Evolutionary conservation across 2,888 invertebrate species (phyloP).

Genomic region (Galeruca laticollis): DNA sequence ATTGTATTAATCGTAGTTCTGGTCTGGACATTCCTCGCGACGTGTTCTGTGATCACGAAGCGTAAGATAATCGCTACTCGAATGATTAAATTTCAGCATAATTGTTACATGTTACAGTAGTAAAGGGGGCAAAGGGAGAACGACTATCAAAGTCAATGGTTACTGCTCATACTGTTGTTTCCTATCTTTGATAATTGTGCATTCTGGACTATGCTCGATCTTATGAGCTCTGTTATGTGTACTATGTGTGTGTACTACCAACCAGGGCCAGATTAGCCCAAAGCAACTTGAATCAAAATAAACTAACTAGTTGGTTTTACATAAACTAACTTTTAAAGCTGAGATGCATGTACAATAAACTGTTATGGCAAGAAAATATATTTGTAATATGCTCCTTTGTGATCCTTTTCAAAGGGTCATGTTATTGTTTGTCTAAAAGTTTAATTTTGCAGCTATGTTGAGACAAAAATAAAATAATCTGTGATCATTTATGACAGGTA

Average conservation of each 20-base stretch:
- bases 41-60: constrained; percentile 66
- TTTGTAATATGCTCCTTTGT: no score
- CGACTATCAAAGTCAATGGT: constrained; percentile 60
- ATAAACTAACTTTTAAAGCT: no score
- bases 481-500: no score
- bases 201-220: constrained; percentile 50
- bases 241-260: constrained; percentile 10
- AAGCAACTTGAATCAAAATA: background rate
- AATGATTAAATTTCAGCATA: constrained; percentile 69
- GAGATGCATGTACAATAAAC: no score
- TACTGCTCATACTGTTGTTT: constrained; percentile 41
- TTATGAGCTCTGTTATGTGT: constrained; percentile 42
- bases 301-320: background rate
- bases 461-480: no score
- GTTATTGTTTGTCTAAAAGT: no score
- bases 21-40: constrained; percentile 67
- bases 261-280: background rate
- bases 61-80: constrained; percentile 66
- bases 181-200: constrained; percentile 61
- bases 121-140: constrained; percentile 53
- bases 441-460: no score
- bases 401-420: no score
- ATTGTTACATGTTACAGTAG: constrained; percentile 64
- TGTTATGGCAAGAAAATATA: no score
- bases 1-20: constrained; percentile 65